These are phyloP conservation scores for Cromileptes altivelis DNA, from an alignment of 2,113 vertebrate genomes.

Conservation along the genomic window DNA sequence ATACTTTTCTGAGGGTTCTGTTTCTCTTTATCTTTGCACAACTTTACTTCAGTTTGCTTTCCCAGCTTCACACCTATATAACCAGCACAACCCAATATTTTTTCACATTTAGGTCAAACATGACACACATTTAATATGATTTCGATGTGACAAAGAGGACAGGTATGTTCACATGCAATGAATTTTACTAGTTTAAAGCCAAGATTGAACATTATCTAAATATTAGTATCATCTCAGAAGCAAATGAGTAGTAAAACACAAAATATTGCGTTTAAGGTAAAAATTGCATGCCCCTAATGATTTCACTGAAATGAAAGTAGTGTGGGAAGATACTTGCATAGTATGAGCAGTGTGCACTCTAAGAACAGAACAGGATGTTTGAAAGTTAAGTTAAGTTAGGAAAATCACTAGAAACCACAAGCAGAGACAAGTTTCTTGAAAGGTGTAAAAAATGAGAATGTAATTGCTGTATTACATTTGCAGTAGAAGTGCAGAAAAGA, in stretches of 20 bases:
- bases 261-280: background rate
- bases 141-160: background rate
- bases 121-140: background rate
- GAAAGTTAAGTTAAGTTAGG: background rate
- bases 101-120: background rate
- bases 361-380: background rate
- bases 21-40: conserved; percentile 65
- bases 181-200: background rate
- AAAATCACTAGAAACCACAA: background rate
- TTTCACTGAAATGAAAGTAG: background rate
- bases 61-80: conserved; percentile 51
- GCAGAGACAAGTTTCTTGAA: background rate
- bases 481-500: background rate
- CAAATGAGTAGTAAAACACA: background rate
- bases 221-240: background rate
- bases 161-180: background rate
- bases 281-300: background rate
- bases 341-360: background rate
- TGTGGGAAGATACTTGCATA: background rate
- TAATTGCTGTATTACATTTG: background rate
- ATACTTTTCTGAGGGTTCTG: conserved; percentile 47
- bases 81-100: conserved; percentile 15
- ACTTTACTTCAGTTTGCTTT: conserved; percentile 54
- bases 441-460: background rate
- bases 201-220: background rate